Percentiles rank a stretch among this genome's conserved stretches.
Evolutionary conservation across 2,113 vertebrate species (phyloP).

Genomic region (Colius striatus): DNA sequence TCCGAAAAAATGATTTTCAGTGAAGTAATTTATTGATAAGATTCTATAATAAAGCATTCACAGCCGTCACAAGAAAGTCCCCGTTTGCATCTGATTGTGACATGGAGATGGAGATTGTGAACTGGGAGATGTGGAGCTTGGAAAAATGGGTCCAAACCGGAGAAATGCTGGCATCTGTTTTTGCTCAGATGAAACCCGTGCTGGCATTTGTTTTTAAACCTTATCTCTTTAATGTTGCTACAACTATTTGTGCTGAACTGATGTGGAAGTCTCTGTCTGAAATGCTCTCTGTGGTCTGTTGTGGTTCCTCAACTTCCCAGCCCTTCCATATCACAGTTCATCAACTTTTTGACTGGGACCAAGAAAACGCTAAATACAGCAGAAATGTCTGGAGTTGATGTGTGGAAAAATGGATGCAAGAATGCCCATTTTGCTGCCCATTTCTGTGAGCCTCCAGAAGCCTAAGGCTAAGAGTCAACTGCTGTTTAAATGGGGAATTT

Average conservation of each 20-base stretch:
- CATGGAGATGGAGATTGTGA: not conserved
- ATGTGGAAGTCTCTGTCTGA: not conserved
- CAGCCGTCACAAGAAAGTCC: not conserved
- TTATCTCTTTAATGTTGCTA: not conserved
- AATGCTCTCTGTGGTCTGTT: not conserved
- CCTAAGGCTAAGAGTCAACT: not conserved
- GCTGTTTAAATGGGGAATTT: not conserved
- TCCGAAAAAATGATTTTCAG: constrained; percentile 31
- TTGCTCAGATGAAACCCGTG: not conserved
- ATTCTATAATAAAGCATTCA: constrained; percentile 28
- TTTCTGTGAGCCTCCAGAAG: not conserved
- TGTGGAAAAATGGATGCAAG: not conserved
- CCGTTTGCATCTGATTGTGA: not conserved
- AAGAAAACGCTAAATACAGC: not conserved
- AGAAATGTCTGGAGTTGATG: not conserved
- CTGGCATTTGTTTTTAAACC: not conserved
- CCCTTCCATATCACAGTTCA: not conserved
- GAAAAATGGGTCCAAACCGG: not conserved
- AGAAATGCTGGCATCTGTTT: not conserved
- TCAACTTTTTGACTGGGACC: not conserved
- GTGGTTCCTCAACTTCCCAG: not conserved
- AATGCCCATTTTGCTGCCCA: not conserved
- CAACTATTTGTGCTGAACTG: not conserved
- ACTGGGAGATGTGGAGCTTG: not conserved
- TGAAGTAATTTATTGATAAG: constrained; percentile 29